These are phyloP conservation scores for Lithosia quadra DNA, from an alignment of 2,888 invertebrate species.

Conservation along the genomic window DNA sequence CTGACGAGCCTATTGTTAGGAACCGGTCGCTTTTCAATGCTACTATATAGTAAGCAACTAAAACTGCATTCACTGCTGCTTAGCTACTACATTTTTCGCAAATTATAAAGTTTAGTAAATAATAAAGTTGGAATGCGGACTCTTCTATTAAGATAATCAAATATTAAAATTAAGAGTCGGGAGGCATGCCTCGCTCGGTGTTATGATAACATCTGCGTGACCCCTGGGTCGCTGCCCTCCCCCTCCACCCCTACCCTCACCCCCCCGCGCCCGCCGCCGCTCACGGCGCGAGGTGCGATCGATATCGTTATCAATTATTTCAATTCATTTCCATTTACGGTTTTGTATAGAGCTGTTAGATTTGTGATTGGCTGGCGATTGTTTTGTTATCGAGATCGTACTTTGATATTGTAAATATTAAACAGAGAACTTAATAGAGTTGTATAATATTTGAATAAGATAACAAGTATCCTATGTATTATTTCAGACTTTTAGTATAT, in stretches of 20 bases:
- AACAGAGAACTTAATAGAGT: not conserved
- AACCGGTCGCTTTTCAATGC: too few relatives aligned
- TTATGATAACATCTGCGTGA: conserved; percentile 4
- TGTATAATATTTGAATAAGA: too few relatives aligned
- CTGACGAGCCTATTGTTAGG: not conserved
- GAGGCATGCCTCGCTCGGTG: not conserved
- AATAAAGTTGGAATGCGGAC: not conserved
- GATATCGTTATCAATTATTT: conserved; percentile 14
- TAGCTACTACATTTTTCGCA: not conserved
- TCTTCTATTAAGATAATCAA: not conserved
- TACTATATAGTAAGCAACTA: too few relatives aligned
- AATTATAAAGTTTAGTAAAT: not conserved
- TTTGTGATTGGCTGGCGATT: not conserved
- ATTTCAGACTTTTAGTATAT: too few relatives aligned
- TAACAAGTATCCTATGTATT: too few relatives aligned
- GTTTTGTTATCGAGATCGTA: not conserved
- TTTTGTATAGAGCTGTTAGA: conserved; percentile 5
- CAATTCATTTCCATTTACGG: conserved; percentile 9
- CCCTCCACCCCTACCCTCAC: not conserved
- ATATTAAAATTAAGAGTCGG: not conserved
- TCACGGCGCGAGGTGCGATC: conserved; percentile 6
- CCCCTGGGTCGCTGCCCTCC: not conserved
- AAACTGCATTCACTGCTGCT: not conserved
- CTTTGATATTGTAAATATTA: not conserved
- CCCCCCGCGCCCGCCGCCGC: not conserved